Evolutionary conservation across 1,140 invertebrate genomes (phyloP), one percentile per base, ranked within the genome.

Genomic region (Uloborus diversus): DNA sequence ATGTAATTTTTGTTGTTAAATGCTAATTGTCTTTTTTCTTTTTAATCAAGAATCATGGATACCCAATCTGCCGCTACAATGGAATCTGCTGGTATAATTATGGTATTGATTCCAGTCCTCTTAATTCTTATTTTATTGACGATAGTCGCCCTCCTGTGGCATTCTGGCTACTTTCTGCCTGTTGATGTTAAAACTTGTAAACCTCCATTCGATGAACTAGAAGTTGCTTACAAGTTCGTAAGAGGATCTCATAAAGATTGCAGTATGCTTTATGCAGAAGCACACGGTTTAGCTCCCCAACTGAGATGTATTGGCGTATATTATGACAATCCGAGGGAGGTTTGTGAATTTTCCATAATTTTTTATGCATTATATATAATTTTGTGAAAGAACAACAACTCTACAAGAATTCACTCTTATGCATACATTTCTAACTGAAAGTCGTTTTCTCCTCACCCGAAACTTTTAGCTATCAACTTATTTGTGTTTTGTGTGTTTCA

Each of bases 321-420:
- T 82, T 88, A 88, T 81, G 88, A 88, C 71, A 86, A 88, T 80
- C 87, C 88, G 0, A 82, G 87, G 62, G 82, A 84, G 84, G 87
- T 88, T 84, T 82, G 83, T 11, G 4, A 4, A 28, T 33, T 49
- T 33, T 1, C 17, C 23, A 17, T 27, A 17, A 32, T 14, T 20
- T n/a, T 51, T 23, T 7, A n/a, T 64, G 28, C 42, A 51, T 20
- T 20, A 66, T 23, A 56, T 14, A 53, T 2, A 49, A 30, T 14
- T 13, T 17, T 49, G 14, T 56, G n/a, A n/a, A 62, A 17, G 14
- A 14, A 17, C 11, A n/a, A 9, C 20, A 11, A 32, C 30, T 3
- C n/a, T 32, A n/a, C n/a, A n/a, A n/a, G n/a, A n/a, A n/a, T n/a
- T n/a, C n/a, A n/a, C n/a, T n/a, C n/a, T n/a, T n/a, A n/a, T n/a